Evolutionary conservation across 1,140 invertebrate species (phyloP).

Genomic region (Drosophila sp.): DNA sequence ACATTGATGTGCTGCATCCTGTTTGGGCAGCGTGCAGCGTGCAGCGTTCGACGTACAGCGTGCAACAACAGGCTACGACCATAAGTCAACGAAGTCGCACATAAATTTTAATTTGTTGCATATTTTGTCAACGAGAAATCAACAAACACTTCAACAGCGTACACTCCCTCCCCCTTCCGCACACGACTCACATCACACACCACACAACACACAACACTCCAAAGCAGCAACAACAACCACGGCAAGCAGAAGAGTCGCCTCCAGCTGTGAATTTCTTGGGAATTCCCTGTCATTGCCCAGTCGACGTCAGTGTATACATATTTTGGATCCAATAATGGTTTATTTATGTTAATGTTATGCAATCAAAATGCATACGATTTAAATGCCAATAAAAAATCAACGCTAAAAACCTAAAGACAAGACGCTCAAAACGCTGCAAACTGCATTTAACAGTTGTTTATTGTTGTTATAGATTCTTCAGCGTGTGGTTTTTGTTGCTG

Average conservation of each 20-base stretch:
- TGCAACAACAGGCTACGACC: constrained; percentile 22
- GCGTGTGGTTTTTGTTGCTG: constrained; percentile 46
- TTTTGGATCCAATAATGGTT: constrained; percentile 72
- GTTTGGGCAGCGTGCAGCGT: constrained; percentile 26
- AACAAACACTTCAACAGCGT: constrained; percentile 59
- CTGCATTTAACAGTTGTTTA: constrained; percentile 75
- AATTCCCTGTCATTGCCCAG: constrained; percentile 70
- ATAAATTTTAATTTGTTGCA: constrained; percentile 85
- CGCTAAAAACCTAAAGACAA: constrained; percentile 50
- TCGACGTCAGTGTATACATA: constrained; percentile 23
- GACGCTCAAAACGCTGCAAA: constrained; percentile 33
- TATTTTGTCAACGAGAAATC: constrained; percentile 84
- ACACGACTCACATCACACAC: background rate
- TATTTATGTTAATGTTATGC: constrained; percentile 84
- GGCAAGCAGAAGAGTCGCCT: constrained; percentile 25
- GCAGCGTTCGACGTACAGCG: background rate
- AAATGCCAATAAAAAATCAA: constrained; percentile 84
- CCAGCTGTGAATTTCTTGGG: constrained; percentile 85
- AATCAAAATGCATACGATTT: constrained; percentile 84
- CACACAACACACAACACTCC: background rate
- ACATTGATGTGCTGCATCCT: constrained; percentile 81
- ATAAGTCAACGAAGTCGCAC: constrained; percentile 72
- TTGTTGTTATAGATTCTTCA: constrained; percentile 30
- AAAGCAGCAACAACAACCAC: background rate
- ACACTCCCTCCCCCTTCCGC: background rate